Evolutionary conservation across 2,113 vertebrate species (phyloP).

Genomic region (Trichomycterus rosablanca): DNA sequence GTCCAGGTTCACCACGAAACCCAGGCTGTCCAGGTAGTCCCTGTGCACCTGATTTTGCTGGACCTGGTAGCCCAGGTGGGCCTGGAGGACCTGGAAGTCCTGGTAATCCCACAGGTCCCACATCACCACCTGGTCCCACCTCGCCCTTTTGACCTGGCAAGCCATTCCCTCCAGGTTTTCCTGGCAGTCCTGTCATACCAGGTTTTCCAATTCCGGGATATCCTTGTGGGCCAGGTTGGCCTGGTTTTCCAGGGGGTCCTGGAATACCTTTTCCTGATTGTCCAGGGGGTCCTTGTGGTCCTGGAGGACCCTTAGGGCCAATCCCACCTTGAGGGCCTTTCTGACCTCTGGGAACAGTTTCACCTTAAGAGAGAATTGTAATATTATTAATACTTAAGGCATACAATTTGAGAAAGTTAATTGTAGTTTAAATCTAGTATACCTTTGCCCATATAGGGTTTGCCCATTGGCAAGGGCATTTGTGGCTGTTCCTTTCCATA

Average conservation of each 20-base stretch:
- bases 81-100: constrained; percentile 65
- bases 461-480: constrained; percentile 75
- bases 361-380: constrained; percentile 55
- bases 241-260: constrained; percentile 62
- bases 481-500: constrained; percentile 84
- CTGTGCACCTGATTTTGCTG: constrained; percentile 78
- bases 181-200: constrained; percentile 66
- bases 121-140: constrained; percentile 56
- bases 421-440: too few relatives aligned
- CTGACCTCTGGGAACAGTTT: constrained; percentile 75
- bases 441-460: constrained; percentile 85
- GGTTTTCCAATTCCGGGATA: constrained; percentile 68
- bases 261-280: constrained; percentile 71
- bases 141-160: constrained; percentile 61
- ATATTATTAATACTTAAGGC: not conserved
- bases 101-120: constrained; percentile 58
- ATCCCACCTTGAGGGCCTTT: constrained; percentile 79
- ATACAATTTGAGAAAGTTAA: not conserved
- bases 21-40: constrained; percentile 85
- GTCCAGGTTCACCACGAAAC: constrained; percentile 79
- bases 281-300: constrained; percentile 80
- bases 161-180: constrained; percentile 65
- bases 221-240: constrained; percentile 61
- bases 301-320: constrained; percentile 80
- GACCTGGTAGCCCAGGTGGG: constrained; percentile 68